Evolutionary conservation across 1,140 invertebrate genomes (phyloP).

Genomic region (Drosophila baimaii): DNA sequence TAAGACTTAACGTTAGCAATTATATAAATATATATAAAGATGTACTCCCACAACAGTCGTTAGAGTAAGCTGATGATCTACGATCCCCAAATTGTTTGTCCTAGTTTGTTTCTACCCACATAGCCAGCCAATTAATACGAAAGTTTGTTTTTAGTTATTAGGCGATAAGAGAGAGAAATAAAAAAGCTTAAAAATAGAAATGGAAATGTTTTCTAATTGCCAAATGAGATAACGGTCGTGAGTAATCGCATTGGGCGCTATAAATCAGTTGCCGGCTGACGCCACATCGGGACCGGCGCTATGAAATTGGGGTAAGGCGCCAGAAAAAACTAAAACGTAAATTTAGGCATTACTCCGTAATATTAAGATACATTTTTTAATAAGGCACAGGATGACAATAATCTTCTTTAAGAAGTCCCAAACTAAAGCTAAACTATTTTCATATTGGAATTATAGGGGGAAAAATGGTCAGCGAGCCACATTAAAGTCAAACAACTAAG

Average conservation of each 20-base stretch:
- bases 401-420: too few species aligned
- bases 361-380: too few species aligned
- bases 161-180: conserved; percentile 37
- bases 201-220: conserved; percentile 24
- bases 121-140: conserved; percentile 21
- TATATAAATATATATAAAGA: conserved; percentile 49
- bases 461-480: too few species aligned
- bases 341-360: too few species aligned
- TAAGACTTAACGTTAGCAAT: conserved; percentile 49
- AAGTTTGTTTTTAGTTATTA: conserved; percentile 51
- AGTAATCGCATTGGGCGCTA: not conserved
- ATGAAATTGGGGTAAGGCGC: conserved; percentile 2
- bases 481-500: too few species aligned
- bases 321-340: too few species aligned
- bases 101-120: conserved; percentile 39
- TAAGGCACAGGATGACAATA: too few species aligned
- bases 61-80: conserved; percentile 40
- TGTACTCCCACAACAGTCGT: conserved; percentile 45
- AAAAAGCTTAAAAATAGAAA: conserved; percentile 31
- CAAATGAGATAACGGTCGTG: conserved; percentile 3
- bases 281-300: not conserved
- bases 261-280: conserved; percentile 8
- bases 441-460: too few species aligned
- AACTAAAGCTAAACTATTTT: too few species aligned
- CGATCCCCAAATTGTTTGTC: conserved; percentile 44